Conservation (phyloP, 2,888 invertebrate genomes). For the Pseudolycoriella hygida region DNA sequence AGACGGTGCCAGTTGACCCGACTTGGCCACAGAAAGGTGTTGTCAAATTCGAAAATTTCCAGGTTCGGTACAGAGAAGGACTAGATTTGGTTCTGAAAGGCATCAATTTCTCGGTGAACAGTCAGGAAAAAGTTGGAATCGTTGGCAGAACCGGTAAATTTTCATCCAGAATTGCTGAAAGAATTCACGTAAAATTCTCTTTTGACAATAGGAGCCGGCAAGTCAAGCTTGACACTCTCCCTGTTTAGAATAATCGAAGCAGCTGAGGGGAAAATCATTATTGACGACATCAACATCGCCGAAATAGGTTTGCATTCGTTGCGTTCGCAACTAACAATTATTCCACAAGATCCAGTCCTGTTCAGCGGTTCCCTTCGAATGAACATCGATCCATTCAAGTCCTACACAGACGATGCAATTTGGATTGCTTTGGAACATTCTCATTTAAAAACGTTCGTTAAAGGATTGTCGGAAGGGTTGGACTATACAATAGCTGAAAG, state of each 20-base stretch:
- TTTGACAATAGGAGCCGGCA: too few relatives aligned
- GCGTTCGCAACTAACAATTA: constrained; percentile 29
- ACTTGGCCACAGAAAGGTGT: constrained; percentile 71
- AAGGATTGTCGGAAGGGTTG: constrained; percentile 16
- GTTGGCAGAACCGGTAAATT: constrained; percentile 79
- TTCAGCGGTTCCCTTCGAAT: constrained; percentile 37
- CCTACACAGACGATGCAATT: constrained; percentile 30
- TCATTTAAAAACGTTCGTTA: constrained; percentile 28
- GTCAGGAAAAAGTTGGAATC: constrained; percentile 80
- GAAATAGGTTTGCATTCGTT: constrained; percentile 30
- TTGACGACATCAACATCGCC: constrained; percentile 28
- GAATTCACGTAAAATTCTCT: too few relatives aligned
- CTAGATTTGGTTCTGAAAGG: constrained; percentile 71
- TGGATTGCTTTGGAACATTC: constrained; percentile 36
- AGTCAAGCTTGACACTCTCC: constrained; percentile 73
- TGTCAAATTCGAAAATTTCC: constrained; percentile 62
- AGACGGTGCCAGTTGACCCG: constrained; percentile 26
- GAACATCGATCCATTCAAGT: constrained; percentile 37
- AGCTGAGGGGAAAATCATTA: constrained; percentile 25
- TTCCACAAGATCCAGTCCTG: constrained; percentile 38
- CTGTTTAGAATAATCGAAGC: constrained; percentile 70
- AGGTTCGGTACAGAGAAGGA: constrained; percentile 73
- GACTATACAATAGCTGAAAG: constrained; percentile 24
- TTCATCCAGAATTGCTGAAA: too few relatives aligned
- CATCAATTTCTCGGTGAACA: constrained; percentile 56